Evolutionary conservation across 2,888 invertebrate genomes (phyloP), one percentile per base, ranked within the genome.

Genomic region (Phengaris alcon): DNA sequence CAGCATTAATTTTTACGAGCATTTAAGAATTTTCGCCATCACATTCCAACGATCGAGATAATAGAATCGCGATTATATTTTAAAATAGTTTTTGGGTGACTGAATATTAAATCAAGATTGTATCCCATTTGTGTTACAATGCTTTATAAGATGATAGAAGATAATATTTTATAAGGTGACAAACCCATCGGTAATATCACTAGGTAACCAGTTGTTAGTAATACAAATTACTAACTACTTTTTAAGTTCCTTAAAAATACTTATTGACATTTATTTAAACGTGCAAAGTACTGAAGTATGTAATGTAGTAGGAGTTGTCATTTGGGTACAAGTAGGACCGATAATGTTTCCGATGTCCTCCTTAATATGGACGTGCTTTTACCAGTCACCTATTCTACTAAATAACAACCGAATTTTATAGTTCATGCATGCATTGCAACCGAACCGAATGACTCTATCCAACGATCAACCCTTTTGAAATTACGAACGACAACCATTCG

Each of bases 391-490:
- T 48, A 69, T n/a, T 15, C 15, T 48, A 75, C 68, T 46, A 68
- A 54, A 54, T 69, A 52, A 46, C 55, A 75, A 35, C 69, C 75
- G 70, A 68, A 70, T 59, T 64, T 52, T 72, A 48, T 48, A 12
- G 74, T 44, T 74, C 75, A 81, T 77, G 77, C 91, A 91, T 91
- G 91, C 91, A 90, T 81, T 86, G 85, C 86, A 88, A 90, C 87
- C 88, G 87, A 86, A 87, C 89, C 88, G 82, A 82, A 82, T 80
- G 85, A 85, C 85, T 83, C 84, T 84, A 87, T 84, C 86, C 87
- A 88, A 88, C 86, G 90, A 94, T 94, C 94, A 94, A 94, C 94
- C 94, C 93, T 94, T 94, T 94, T 93, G 93, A 93, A 93, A 91
- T 86, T 84, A 89, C 86, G 86, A 86, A 85, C 85, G 86, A 86